These are phyloP conservation scores for Caenorhabditis sp. DNA, from an alignment of 2,888 invertebrate genomes.

Conservation along the genomic window DNA sequence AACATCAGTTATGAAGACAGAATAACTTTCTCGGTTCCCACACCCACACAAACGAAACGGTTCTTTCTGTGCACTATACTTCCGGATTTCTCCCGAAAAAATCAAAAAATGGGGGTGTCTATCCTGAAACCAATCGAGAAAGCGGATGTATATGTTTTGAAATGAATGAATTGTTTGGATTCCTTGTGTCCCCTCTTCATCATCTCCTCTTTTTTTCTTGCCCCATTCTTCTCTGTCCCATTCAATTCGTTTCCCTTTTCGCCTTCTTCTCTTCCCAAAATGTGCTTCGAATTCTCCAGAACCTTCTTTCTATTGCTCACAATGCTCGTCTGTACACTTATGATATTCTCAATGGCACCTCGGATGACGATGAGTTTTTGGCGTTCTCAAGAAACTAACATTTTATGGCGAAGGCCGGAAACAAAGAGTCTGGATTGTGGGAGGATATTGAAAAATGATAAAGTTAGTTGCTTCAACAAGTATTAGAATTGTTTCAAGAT, in stretches of 20 bases:
- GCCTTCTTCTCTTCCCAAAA: constrained; percentile 15
- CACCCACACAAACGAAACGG: too few species aligned
- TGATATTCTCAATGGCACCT: constrained; percentile 51
- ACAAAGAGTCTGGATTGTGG: constrained; percentile 47
- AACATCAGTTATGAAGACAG: too few species aligned
- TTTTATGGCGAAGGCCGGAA: constrained; percentile 35
- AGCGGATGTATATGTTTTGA: constrained; percentile 47
- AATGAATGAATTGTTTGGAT: constrained; percentile 44
- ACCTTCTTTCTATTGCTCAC: constrained; percentile 29
- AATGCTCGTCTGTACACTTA: constrained; percentile 21
- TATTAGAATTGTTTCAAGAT: neutral
- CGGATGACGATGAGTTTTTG: constrained; percentile 27
- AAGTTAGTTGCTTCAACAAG: constrained; percentile 18
- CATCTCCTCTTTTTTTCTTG: neutral
- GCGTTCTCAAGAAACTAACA: neutral
- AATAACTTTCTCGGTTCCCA: too few species aligned
- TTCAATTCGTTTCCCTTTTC: constrained; percentile 14
- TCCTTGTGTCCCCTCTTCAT: constrained; percentile 21
- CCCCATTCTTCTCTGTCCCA: neutral
- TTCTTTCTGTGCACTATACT: too few species aligned
- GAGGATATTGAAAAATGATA: constrained; percentile 39
- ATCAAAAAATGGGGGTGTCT: neutral
- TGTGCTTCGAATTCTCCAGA: constrained; percentile 36
- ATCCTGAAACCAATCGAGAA: neutral
- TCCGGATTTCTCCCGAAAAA: too few species aligned